Evolutionary conservation across 2,888 invertebrate genomes (phyloP).

Genomic region (Pycnomerus fuliginosus): DNA sequence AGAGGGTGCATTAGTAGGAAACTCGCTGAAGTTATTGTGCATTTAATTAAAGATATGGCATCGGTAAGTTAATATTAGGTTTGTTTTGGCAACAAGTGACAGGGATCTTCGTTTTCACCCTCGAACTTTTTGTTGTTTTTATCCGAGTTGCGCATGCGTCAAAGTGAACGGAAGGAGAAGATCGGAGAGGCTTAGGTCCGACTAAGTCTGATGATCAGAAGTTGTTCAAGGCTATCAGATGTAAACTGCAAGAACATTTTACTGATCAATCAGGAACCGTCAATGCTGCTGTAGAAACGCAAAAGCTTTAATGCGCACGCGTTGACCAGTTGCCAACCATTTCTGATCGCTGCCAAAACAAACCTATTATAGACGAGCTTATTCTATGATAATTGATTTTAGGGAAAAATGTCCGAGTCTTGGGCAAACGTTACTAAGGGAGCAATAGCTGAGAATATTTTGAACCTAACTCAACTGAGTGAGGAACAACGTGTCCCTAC

Average conservation of each 20-base stretch:
- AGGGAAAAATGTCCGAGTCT: slow-evolving; percentile 82
- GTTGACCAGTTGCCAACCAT: no score
- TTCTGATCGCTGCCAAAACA: no score
- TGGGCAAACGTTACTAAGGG: slow-evolving; percentile 89
- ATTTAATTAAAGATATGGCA: slow-evolving; percentile 88
- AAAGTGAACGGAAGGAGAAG: no score
- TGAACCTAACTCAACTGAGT: slow-evolving; percentile 77
- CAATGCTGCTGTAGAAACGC: no score
- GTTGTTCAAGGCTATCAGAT: no score
- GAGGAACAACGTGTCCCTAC: slow-evolving; percentile 74
- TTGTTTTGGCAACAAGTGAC: neutral
- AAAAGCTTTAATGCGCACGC: no score
- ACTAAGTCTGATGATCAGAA: no score
- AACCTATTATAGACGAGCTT: neutral
- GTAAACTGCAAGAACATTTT: no score
- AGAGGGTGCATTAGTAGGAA: slow-evolving; percentile 80
- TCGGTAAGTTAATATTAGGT: slow-evolving; percentile 61
- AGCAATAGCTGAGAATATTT: slow-evolving; percentile 83
- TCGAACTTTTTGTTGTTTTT: no score
- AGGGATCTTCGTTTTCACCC: neutral
- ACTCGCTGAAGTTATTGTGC: slow-evolving; percentile 84
- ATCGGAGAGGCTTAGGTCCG: no score
- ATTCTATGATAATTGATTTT: slow-evolving; percentile 27
- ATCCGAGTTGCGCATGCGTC: no score
- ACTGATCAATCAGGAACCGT: no score